Evolutionary conservation across 2,797 vertebrate genomes (phyloP).

Genomic region (Lepilemur septentrionalis): DNA sequence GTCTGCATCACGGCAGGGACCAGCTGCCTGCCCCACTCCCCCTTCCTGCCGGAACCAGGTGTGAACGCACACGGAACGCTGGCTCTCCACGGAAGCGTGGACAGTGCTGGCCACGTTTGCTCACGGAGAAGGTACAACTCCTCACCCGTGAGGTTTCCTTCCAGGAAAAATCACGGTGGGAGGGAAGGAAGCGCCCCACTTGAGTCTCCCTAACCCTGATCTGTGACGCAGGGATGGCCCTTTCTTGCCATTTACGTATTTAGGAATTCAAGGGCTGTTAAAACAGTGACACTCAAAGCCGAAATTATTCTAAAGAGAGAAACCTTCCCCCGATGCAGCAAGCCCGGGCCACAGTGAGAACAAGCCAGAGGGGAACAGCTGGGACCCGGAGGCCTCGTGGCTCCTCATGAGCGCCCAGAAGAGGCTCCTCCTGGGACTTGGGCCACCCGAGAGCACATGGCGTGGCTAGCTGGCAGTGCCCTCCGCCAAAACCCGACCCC

Average conservation of each 20-base stretch:
- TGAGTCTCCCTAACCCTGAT: neutral
- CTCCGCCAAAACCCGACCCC: neutral
- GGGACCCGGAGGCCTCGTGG: neutral
- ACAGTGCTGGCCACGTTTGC: neutral
- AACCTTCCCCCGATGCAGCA: no score
- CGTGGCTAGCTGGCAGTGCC: rapidly evolving
- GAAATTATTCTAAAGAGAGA: neutral
- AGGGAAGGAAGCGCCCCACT: neutral
- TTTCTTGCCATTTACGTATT: neutral
- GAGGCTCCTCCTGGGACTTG: neutral
- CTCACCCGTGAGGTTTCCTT: neutral
- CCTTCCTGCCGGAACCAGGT: neutral
- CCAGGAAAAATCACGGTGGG: neutral
- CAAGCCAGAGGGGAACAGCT: neutral
- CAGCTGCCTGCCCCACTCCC: neutral
- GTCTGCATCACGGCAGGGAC: no score
- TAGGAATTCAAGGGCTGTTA: neutral
- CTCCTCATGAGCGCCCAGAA: rapidly evolving
- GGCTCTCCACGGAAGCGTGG: neutral
- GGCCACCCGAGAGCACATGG: neutral
- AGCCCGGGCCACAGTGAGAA: neutral
- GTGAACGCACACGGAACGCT: no score
- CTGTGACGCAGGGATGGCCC: no score
- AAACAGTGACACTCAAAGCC: neutral
- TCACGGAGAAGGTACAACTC: neutral